phyloP scores from a whole-genome alignment of 2,888 invertebrate genomes.

The Limnephilus marmoratus region DNA sequence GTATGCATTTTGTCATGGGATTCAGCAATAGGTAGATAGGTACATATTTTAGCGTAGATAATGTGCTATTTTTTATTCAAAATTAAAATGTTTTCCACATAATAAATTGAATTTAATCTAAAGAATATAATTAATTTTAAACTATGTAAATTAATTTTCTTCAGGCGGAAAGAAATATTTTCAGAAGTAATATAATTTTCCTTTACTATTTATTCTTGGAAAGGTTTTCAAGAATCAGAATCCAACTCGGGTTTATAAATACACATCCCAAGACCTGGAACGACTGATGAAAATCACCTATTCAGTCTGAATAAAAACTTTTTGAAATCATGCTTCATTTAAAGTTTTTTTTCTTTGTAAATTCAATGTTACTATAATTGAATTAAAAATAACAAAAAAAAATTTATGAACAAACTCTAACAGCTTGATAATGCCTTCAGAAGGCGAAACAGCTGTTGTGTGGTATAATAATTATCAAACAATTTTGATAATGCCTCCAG shows the following conservation, averaged over 20 bases:
- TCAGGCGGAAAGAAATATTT: background rate
- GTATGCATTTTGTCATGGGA: background rate
- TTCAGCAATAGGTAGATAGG: background rate
- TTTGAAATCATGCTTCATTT: background rate
- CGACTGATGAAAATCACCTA: background rate
- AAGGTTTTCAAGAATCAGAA: background rate
- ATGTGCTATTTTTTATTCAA: too few relatives aligned
- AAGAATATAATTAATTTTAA: background rate
- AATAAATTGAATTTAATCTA: background rate
- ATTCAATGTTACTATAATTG: too few relatives aligned
- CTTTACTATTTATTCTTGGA: background rate
- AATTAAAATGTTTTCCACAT: background rate
- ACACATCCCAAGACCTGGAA: background rate
- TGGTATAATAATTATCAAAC: too few relatives aligned
- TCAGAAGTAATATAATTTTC: background rate
- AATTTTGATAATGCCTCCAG: too few relatives aligned
- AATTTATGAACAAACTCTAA: too few relatives aligned
- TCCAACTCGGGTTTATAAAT: background rate
- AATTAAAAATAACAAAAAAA: too few relatives aligned
- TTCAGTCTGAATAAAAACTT: constrained; percentile 3
- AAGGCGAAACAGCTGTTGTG: too few relatives aligned
- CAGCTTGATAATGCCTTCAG: too few relatives aligned
- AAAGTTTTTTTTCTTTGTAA: too few relatives aligned
- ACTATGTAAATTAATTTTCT: background rate
- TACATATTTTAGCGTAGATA: background rate